A percentile compares a stretch with the other conserved stretches of the same genome.
phyloP scores from a whole-genome alignment of 2,888 invertebrate species.

The Meta bourneti region DNA sequence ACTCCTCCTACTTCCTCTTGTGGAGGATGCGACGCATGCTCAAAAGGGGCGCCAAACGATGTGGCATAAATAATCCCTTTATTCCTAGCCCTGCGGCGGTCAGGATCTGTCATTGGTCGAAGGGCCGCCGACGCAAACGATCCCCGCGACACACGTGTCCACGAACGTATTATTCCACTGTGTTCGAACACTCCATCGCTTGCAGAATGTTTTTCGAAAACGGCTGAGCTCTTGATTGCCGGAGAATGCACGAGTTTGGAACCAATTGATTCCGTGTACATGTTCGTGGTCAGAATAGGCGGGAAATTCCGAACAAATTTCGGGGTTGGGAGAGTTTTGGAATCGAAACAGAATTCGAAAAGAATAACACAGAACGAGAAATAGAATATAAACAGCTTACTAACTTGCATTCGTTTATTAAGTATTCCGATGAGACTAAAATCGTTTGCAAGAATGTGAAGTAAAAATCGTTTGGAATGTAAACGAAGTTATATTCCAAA shows the following conservation, averaged over 20 bases:
- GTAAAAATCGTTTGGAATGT: no score
- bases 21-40: conserved; percentile 57
- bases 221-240: background rate
- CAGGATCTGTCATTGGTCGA: conserved; percentile 75
- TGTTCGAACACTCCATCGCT: conserved; percentile 24
- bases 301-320: background rate
- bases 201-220: background rate
- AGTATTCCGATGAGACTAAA: no score
- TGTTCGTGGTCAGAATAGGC: conserved; percentile 17
- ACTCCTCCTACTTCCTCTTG: conserved; percentile 74
- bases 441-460: no score
- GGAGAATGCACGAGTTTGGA: background rate
- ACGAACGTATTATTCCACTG: conserved; percentile 14
- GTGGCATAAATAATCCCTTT: conserved; percentile 76
- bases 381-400: no score
- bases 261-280: background rate
- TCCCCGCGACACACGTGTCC: conserved; percentile 64
- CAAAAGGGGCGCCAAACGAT: conserved; percentile 51
- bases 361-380: no score
- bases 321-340: no score
- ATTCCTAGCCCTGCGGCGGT: conserved; percentile 75
- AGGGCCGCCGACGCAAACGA: conserved; percentile 70
- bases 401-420: no score
- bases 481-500: no score
- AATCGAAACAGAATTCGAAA: no score